A percentile compares a stretch with the other conserved stretches of the same genome.
These are phyloP conservation scores for Drosophila leonis DNA, from an alignment of 2,888 invertebrate genomes.

Conservation along the genomic window DNA sequence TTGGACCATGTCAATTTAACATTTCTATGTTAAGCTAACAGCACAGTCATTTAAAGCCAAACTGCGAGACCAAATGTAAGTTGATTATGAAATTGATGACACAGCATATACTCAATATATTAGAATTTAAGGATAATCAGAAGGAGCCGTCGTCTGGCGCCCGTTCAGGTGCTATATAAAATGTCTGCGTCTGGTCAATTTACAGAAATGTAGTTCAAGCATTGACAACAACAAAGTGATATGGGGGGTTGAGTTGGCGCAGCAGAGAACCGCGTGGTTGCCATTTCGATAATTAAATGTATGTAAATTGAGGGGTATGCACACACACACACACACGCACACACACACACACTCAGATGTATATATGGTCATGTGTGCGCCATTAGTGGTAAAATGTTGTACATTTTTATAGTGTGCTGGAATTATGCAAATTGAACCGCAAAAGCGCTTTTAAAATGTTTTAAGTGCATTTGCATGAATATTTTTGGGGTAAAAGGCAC, in stretches of 20 bases:
- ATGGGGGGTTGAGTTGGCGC: neutral
- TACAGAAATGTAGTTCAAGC: constrained; percentile 62
- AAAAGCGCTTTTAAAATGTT: constrained; percentile 81
- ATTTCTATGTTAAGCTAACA: neutral
- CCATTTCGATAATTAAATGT: constrained; percentile 82
- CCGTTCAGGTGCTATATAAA: constrained; percentile 43
- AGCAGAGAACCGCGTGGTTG: constrained; percentile 31
- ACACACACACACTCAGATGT: constrained; percentile 9
- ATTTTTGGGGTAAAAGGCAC: constrained; percentile 62
- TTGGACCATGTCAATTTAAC: neutral
- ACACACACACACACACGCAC: neutral
- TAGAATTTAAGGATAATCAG: constrained; percentile 9
- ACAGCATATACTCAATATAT: neutral
- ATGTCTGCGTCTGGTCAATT: constrained; percentile 63
- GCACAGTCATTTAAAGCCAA: neutral
- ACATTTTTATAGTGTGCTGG: constrained; percentile 80
- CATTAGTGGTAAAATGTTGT: constrained; percentile 82
- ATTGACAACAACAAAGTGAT: constrained; percentile 7
- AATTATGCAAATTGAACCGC: constrained; percentile 82
- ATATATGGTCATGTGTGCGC: constrained; percentile 53
- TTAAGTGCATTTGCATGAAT: constrained; percentile 82
- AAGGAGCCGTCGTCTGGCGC: constrained; percentile 19
- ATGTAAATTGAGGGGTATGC: constrained; percentile 38
- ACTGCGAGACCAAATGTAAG: neutral
- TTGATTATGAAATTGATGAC: constrained; percentile 15